Evolutionary conservation across 2,888 invertebrate genomes (phyloP).

Genomic region (Catocala sponsa): DNA sequence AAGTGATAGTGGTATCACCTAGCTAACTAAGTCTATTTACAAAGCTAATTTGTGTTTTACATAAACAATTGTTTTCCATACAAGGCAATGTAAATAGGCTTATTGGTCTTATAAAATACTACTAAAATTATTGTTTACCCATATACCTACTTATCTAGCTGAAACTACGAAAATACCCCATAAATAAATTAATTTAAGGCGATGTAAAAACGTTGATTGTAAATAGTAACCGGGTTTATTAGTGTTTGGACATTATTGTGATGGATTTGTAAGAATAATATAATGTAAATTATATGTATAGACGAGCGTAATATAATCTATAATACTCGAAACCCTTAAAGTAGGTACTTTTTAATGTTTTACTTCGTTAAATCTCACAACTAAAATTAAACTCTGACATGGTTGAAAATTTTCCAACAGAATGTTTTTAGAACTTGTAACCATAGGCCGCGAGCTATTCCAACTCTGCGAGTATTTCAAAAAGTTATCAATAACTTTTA

Average conservation of each 20-base stretch:
- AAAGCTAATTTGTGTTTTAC: too few species aligned
- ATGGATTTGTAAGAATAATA: constrained; percentile 30
- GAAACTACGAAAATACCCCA: constrained; percentile 37
- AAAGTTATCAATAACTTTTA: constrained; percentile 32
- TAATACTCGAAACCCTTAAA: too few species aligned
- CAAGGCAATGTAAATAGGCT: too few species aligned
- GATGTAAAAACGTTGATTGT: constrained; percentile 52
- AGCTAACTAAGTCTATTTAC: not conserved
- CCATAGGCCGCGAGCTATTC: constrained; percentile 11
- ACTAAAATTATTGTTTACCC: constrained; percentile 7
- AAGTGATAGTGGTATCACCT: constrained; percentile 5
- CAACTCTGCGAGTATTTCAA: constrained; percentile 24
- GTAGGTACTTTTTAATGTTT: constrained; percentile 1
- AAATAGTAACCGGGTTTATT: constrained; percentile 43
- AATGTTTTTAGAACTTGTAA: constrained; percentile 15
- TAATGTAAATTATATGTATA: constrained; percentile 5
- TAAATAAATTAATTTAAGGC: constrained; percentile 30
- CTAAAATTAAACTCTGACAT: constrained; percentile 2
- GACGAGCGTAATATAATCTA: too few species aligned
- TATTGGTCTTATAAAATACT: too few species aligned
- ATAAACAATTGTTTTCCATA: too few species aligned
- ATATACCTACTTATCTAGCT: constrained; percentile 24
- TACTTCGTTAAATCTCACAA: not conserved
- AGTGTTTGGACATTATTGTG: constrained; percentile 47
- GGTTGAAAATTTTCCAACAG: constrained; percentile 6